Conservation (phyloP, 2,113 vertebrate genomes). For the Muntiacus muntjak region DNA sequence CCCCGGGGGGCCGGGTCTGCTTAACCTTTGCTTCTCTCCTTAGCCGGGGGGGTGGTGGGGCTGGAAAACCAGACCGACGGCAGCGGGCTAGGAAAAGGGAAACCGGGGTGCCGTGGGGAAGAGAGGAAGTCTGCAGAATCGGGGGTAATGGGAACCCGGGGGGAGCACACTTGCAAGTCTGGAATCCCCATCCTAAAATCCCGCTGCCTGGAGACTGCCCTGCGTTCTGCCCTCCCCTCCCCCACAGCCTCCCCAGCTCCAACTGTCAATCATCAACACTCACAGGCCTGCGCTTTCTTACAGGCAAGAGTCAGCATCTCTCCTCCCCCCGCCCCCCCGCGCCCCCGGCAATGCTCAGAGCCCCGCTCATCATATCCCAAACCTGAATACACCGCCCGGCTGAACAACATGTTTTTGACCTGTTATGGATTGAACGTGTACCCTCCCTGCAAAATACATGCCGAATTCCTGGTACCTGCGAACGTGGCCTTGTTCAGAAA, state of each 20-base stretch:
- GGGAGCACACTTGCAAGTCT: not conserved
- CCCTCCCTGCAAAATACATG: not conserved
- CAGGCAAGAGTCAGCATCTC: accelerated
- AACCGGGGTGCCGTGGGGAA: not conserved
- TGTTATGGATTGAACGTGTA: not conserved
- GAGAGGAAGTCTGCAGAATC: not conserved
- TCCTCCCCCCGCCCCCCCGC: not conserved
- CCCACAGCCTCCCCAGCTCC: too few species aligned
- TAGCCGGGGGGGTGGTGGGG: not conserved
- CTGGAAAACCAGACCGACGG: not conserved
- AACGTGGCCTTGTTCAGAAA: not conserved
- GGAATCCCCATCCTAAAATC: not conserved
- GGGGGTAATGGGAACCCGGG: not conserved
- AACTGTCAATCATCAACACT: not conserved
- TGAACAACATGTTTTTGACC: not conserved
- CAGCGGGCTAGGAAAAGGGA: not conserved
- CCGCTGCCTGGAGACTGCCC: not conserved
- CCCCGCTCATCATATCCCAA: not conserved
- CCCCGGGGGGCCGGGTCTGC: not conserved
- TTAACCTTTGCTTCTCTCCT: not conserved
- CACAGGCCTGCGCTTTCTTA: not conserved
- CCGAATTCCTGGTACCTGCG: not conserved
- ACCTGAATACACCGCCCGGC: not conserved
- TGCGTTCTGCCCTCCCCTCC: not conserved
- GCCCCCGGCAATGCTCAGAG: not conserved